Percentiles rank a stretch among this genome's conserved stretches.
These are phyloP conservation scores for Ophioninae sp. DNA, from an alignment of 2,888 invertebrate genomes.

Conservation along the genomic window DNA sequence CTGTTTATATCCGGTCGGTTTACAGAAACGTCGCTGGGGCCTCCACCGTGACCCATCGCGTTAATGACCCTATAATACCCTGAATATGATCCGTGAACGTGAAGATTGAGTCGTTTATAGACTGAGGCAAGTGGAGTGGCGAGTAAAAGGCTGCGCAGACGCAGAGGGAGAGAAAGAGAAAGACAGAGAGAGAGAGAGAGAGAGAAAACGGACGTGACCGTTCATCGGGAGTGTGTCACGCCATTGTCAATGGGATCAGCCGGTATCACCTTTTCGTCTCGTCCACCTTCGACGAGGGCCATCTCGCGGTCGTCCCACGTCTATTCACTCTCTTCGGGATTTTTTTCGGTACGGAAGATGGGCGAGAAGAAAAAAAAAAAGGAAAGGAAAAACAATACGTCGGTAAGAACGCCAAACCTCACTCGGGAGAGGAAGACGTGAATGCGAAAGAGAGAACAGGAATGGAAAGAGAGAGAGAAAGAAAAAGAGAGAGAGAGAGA, in stretches of 20 bases:
- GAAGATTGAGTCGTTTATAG: constrained; percentile 50
- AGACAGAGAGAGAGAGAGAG: background rate
- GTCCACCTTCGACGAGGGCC: constrained; percentile 8
- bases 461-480: constrained; percentile 33
- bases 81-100: constrained; percentile 62
- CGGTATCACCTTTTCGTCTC: constrained; percentile 13
- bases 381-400: constrained; percentile 28
- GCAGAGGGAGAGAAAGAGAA: background rate
- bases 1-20: constrained; percentile 28
- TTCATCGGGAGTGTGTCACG: constrained; percentile 54
- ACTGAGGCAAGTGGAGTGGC: constrained; percentile 8
- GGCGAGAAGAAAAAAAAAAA: constrained; percentile 24
- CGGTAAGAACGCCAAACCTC: background rate
- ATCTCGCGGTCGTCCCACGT: constrained; percentile 47
- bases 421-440: constrained; percentile 43
- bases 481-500: constrained; percentile 56
- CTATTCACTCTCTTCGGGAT: constrained; percentile 56
- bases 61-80: constrained; percentile 69
- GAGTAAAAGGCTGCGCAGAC: constrained; percentile 4
- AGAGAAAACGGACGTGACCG: constrained; percentile 33
- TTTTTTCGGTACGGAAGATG: constrained; percentile 56
- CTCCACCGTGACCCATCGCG: constrained; percentile 57
- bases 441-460: constrained; percentile 54
- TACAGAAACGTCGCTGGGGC: constrained; percentile 35
- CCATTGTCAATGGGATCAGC: constrained; percentile 49